Base-by-base conservation (phyloP, 2,888 invertebrate genomes). In the Amphipyra tragopoginis region DNA sequence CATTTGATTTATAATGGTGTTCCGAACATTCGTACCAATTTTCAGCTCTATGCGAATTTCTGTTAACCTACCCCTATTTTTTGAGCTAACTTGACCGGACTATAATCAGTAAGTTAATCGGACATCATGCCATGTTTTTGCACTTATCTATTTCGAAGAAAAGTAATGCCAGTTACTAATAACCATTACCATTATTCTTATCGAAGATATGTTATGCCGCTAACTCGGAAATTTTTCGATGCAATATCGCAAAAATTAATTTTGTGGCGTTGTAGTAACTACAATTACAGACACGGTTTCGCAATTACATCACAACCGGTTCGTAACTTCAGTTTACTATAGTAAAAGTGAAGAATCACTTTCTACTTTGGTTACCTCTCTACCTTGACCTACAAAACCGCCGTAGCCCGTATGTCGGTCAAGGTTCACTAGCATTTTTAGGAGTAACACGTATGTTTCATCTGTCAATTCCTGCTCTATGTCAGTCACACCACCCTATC, bases 291-390 rank as follows among this genome's bases (percentile, higher is more conserved):
- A 29, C 15, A 40, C 33, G 36, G 15, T 47, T 66, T 66, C 40
- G 56, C 52, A 68, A 72, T 64, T 43, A 50, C 21, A 66, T 53
- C 42, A 38, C 66, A 58, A 55, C 68, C 73, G 68, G 68, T 72
- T 68, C 50, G 53, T 59, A 47, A 47, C 66, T 69, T 59, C 49
- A 67, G 65, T 64, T 64, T 58, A 52, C 49, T 65, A 65, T 42
- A 43, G 67, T 69, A 69, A 69, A 66, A 69, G 69, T 72, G 69
- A 72, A 51, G 60, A 51, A 60, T 67, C 61, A 66, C 69, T 69
- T 69, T 72, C 68, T 69, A 72, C 73, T 72, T 69, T 60, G 73
- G 72, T 69, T 55, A 66, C 73, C 67, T 69, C 72, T 49, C 50
- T 60, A 54, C 69, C 73, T 69, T 69, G 69, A 51, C 69, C 73